Base-by-base conservation (phyloP, 2,113 vertebrate species). In the Hippocampus comes region DNA sequence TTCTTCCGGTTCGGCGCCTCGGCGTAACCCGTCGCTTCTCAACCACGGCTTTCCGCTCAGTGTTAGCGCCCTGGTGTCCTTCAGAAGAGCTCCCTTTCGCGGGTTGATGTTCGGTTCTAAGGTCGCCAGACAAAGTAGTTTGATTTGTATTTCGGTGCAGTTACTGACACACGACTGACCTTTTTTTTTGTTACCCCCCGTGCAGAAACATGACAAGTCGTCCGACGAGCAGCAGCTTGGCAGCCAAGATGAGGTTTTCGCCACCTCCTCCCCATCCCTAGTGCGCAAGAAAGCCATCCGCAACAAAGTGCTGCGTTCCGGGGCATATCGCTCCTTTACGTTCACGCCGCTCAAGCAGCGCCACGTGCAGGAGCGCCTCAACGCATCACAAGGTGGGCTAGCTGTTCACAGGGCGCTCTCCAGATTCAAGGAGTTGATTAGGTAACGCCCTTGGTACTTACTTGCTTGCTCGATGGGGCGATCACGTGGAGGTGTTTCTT, bases 281-380 rank as follows among this genome's bases (percentile, higher is more conserved):
- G 93, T 95, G 75, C 95, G 97, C 51, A 97, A 97, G 88, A 95
- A 95, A 77, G 97, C 93, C 48, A 99, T 99, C 8, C 95, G 95
- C 72, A 95, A 91, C 83, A 98, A 99, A 82, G 94, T 86, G 15
- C 90, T 99, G 78, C 92, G 94, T 75, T 98, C 96, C 0, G 97
- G 96, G 17, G 97, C 97, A 0, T 99, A 98, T 78, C 94, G 96
- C 9, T 94, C 94, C 79, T 97, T 96, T 48, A 96, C 95, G 3
- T 94, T 78, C 0, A 95, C 95, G 6, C 90, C 93, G 0, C 91
- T 92, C 82, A 93, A 91, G 72, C 96, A 95, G 86, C 92, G 91
- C 27, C 84, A 49, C 0, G 82, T 94, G 5, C 92, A 94, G 12
- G 95, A 98, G 72, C 87, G 72, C 3, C 88, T 93, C 55, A 89